Evolutionary conservation across 2,797 vertebrate genomes (phyloP), one percentile per base, ranked within the genome.

Genomic region (Mastacembelus armatus): DNA sequence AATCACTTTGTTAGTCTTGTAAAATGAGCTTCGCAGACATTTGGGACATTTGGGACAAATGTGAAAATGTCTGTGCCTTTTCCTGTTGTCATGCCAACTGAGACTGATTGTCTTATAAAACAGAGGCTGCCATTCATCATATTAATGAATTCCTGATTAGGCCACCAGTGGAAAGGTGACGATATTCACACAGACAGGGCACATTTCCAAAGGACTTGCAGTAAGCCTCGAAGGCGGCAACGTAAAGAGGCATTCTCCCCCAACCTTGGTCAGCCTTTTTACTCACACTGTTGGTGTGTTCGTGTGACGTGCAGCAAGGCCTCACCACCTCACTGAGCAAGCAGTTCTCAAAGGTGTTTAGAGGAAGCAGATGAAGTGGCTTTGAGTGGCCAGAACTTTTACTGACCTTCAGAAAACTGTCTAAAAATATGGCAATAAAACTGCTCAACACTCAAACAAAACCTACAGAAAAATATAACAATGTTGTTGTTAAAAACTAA

Each of bases 111-210:
- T 72, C 54, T 52, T 29, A 35, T 57, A 19, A 61, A 68, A 71
- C 61, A 58, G 38, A 59, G 60, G 22, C 56, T 35, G 26, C 44
- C 61, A 21, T 54, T 71, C 63, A 74, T 81, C 74, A 68, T 54
- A 10, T 77, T 77, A 82, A 84, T 82, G 39, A 85, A 69, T 42
- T 62, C 22, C 33, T 56, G 63, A 84, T 81, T 29, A 59, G 7
- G 32, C 52, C 2, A 10, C 36, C 64, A 57, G 59, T 32, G 62
- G 55, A 73, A 64, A 77, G 83, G 71, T 74, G 80, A 74, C 45
- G 62, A 45, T 71, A 69, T 88, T 88, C 86, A 77, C 85, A 86
- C 56, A 57, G 67, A 44, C 49, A 64, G 77, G 80, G 82, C 78
- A 87, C 51, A 74, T 78, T 89, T 88, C 81, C 80, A 83, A 45